Evolutionary conservation across 2,797 vertebrate genomes (phyloP), one percentile per base, ranked within the genome.

Genomic region (Antrozous pallidus): DNA sequence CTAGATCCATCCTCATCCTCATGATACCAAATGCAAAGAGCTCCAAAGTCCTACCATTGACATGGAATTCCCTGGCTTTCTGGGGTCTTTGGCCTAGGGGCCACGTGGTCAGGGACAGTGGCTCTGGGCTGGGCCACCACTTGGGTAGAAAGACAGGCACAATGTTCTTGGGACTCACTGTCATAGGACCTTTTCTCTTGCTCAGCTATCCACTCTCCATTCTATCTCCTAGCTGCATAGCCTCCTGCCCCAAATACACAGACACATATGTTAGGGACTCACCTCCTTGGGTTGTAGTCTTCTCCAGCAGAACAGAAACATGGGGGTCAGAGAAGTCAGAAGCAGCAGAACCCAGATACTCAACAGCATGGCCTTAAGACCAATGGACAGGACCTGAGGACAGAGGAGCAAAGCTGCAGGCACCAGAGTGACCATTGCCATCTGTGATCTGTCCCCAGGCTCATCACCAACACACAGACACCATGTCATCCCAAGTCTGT

Each of bases 331-430:
- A 12, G 93, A 95, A 3, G 78, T 77, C 69, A 95, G 90, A 10
- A 97, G 49, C 65, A 96, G 69, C 22, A 95, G 75, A 31, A 69
- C 14, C 96, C 96, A 96, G 47, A 96, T 2, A 1, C 81, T 47
- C 67, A 97, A 6, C 2, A 94, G 80, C 63, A 95, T 77, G 79
- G 17, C 45, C 12, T 33, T 16, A 67, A 96, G 26, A 74, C 90
- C 78, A 1, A 22, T 0, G 14, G 18, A 0, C 42, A 96, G n/a
- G 85, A 38, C 31, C 97, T 96, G 90, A 31, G 51, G 49, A 94
- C 51, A 95, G 85, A 88, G 28, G 22, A 24, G 33, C 82, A 54
- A 49, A 67, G 49, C n/a, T 1, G 1, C 2, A 31, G 33, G 10
- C 26, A n/a, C 42, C 47, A 38, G 73, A 22, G 31, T 1, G 22